Percentiles rank a stretch among this genome's conserved stretches.
Conservation (phyloP, 2,888 invertebrate genomes). For the Elysia crispata region DNA sequence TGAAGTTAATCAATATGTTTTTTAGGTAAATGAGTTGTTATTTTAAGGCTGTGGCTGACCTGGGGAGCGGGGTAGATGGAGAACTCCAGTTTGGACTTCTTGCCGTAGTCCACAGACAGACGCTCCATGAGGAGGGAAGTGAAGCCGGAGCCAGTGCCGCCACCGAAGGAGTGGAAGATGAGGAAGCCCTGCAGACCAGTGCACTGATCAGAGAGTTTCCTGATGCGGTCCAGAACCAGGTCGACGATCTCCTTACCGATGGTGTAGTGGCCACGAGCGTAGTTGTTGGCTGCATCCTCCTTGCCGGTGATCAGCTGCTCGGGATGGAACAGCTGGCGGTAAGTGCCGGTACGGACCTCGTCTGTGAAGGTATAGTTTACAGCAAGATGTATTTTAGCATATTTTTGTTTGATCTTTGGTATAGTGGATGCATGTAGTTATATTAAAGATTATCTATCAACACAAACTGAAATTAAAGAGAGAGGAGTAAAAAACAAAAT, state of each 20-base stretch:
- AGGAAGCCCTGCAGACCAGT: conserved; percentile 76
- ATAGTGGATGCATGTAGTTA: no score
- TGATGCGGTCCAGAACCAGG: conserved; percentile 78
- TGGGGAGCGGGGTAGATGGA: conserved; percentile 88
- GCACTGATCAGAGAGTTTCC: conserved; percentile 78
- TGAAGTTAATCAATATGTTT: no score
- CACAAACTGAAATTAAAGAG: no score
- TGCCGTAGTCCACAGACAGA: conserved; percentile 87
- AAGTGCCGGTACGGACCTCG: conserved; percentile 79
- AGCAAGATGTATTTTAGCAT: no score
- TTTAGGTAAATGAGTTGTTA: no score
- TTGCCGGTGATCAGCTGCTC: conserved; percentile 96
- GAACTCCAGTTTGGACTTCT: conserved; percentile 80
- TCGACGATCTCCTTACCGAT: conserved; percentile 91
- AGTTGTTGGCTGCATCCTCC: conserved; percentile 98
- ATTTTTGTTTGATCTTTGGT: no score
- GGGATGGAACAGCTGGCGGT: conserved; percentile 96
- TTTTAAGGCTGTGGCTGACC: not conserved
- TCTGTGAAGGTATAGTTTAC: not conserved
- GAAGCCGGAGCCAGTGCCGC: conserved; percentile 79
- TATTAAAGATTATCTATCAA: no score
- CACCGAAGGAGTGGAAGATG: conserved; percentile 72
- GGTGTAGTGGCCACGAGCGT: conserved; percentile 97
- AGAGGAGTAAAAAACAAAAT: no score
- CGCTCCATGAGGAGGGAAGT: conserved; percentile 92